phyloP scores from a whole-genome alignment of 2,113 vertebrate species.

The Pteruthius melanotis region DNA sequence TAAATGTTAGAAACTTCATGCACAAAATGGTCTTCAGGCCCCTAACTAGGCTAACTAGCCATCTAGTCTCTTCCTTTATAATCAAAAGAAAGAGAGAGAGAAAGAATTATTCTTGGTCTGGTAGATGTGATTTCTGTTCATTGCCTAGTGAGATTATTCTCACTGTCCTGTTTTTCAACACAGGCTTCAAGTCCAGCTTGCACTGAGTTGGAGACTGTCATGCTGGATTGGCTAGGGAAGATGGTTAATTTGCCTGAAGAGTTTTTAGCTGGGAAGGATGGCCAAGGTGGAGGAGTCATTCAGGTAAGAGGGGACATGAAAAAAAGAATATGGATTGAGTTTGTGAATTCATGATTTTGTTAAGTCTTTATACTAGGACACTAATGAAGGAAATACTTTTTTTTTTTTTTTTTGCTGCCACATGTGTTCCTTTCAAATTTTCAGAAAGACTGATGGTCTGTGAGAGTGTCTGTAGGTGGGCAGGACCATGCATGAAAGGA shows the following conservation, averaged over 20 bases:
- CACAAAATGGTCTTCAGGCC: not conserved
- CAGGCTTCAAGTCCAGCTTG: conserved; percentile 94
- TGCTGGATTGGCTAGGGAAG: conserved; percentile 96
- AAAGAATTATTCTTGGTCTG: not conserved
- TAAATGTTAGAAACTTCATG: not conserved
- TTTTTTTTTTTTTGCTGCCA: not conserved
- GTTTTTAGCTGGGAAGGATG: conserved; percentile 82
- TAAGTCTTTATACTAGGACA: not conserved
- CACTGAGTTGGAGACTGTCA: conserved; percentile 93
- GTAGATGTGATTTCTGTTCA: not conserved
- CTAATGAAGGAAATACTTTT: not conserved
- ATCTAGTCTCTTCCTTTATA: not conserved
- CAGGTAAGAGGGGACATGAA: conserved; percentile 76
- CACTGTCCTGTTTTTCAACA: not conserved
- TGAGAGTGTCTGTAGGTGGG: not conserved
- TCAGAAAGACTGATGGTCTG: not conserved
- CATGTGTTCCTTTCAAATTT: not conserved
- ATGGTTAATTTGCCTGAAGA: conserved; percentile 87
- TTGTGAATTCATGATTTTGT: not conserved
- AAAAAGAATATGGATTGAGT: not conserved
- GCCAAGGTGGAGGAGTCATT: conserved; percentile 91
- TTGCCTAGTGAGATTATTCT: not conserved
- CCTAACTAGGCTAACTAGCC: not conserved
- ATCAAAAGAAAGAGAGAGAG: not conserved
- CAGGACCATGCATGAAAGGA: not conserved